Evolutionary conservation across 2,113 vertebrate genomes (phyloP).

Genomic region (Mobula birostris): DNA sequence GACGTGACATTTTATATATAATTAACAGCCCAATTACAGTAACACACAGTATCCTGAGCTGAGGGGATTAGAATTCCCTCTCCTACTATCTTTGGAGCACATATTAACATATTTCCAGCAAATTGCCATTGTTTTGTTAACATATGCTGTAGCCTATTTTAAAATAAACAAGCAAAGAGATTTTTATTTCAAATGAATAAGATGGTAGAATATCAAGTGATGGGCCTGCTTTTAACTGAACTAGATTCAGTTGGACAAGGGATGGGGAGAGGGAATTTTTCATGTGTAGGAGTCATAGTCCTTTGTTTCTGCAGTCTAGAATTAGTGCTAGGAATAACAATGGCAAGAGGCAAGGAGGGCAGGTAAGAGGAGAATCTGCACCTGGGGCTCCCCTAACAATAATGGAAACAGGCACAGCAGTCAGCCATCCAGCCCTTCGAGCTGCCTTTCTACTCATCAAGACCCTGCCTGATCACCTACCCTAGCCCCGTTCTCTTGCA

Average conservation of each 20-base stretch:
- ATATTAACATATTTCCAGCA: conserved; percentile 10
- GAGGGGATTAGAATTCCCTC: conserved; percentile 8
- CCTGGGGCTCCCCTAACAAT: background rate
- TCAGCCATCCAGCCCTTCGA: background rate
- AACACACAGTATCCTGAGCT: background rate
- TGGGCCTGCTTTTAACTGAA: background rate
- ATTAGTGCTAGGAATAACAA: background rate
- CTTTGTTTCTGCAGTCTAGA: background rate
- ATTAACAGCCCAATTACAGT: background rate
- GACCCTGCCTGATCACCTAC: no score
- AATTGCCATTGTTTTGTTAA: background rate
- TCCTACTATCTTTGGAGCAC: background rate
- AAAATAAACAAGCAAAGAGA: background rate
- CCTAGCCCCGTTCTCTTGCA: no score
- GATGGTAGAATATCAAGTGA: background rate
- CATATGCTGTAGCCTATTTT: background rate
- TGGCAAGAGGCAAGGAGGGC: no score
- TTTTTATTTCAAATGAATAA: background rate
- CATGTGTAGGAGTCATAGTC: background rate
- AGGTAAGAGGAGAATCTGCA: background rate
- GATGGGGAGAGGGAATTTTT: background rate
- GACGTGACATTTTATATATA: background rate
- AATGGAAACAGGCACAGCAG: background rate
- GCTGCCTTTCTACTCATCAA: no score
- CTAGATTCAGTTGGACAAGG: background rate